phyloP scores from a whole-genome alignment of 2,113 vertebrate species.

The Malurus melanocephalus region DNA sequence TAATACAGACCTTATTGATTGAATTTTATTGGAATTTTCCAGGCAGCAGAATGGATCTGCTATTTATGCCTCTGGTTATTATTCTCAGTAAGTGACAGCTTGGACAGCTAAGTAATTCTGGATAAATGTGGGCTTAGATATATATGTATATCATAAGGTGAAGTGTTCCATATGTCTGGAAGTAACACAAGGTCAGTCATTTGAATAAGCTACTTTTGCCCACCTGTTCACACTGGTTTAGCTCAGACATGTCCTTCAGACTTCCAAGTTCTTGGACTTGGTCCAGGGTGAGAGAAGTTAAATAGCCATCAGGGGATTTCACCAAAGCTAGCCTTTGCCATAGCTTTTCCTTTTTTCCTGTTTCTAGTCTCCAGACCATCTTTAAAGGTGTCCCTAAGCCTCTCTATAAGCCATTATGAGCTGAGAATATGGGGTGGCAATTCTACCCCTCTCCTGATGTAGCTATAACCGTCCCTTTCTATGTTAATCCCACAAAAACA shows the following conservation, averaged over 20 bases:
- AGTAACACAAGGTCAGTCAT: neutral
- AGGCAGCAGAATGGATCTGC: conserved; percentile 42
- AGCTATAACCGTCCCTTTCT: neutral
- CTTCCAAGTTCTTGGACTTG: neutral
- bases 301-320: neutral
- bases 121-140: neutral
- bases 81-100: neutral
- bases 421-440: neutral
- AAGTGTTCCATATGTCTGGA: neutral
- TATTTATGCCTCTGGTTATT: conserved; percentile 7
- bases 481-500: neutral
- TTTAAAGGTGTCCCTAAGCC: neutral
- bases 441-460: neutral
- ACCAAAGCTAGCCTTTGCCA: neutral
- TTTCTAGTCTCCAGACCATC: neutral
- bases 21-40: conserved; percentile 45
- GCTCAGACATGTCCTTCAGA: conserved; percentile 2
- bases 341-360: neutral
- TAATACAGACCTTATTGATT: conserved; percentile 37
- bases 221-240: neutral
- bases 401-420: neutral
- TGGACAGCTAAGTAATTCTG: neutral
- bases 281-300: neutral
- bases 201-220: neutral
- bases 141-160: neutral